Base-by-base conservation (phyloP, 2,797 vertebrate genomes). In the Telmatherina bonti region DNA sequence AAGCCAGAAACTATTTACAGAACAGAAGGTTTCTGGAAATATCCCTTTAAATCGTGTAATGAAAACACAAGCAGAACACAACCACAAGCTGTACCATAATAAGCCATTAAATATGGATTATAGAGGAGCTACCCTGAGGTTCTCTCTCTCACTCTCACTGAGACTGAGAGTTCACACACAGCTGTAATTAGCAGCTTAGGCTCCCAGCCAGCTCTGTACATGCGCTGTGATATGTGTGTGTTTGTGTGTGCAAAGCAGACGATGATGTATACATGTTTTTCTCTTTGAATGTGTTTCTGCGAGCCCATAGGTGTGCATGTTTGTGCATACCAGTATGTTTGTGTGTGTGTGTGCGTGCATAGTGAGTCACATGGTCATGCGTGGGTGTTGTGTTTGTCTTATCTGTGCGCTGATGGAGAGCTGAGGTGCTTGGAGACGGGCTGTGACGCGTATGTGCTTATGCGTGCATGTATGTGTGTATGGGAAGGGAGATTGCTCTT, bases 131-230 rank as follows among this genome's bases (percentile, higher is more conserved):
- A 86, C 79, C 82, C 79, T 45, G 72, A 87, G 84, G 88, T 86
- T 82, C 54, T 54, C 67, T 59, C 74, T 41, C 60, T 41, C 15
- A 41, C 13, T 70, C 76, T 68, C 87, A 82, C 62, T 59, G 82
- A 89, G 87, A 91, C 86, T 89, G 86, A 91, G 89, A 90, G 86
- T 89, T 90, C 89, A 92, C 89, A 91, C 85, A 91, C 78, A 91
- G 86, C 85, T 89, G 89, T 92, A 92, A 92, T 91, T 91, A 92
- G 88, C 85, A 88, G 90, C 90, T 92, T 91, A 91, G 89, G 89
- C 89, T 84, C 74, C 71, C 67, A 84, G 88, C 89, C 89, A 90
- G 86, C 80, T 75, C 76, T 78, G 67, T 54, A 80, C 88, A 83
- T 81, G 82, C 70, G 76, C 69, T 64, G 49, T 18, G 63, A 80